Conservation (phyloP, 2,888 invertebrate genomes). For the Cerceris rybyensis region DNA sequence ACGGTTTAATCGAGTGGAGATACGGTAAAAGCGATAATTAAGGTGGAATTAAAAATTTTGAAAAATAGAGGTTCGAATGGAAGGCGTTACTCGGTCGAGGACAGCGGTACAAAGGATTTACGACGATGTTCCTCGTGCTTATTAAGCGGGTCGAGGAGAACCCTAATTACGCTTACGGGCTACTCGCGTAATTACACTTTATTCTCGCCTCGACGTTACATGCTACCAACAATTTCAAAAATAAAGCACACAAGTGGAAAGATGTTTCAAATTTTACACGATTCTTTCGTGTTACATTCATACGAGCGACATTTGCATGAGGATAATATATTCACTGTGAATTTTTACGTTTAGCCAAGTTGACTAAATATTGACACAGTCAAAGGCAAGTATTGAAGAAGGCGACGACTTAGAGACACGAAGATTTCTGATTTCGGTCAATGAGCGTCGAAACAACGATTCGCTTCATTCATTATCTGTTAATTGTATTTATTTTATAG, state of each 20-base stretch:
- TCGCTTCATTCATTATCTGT: not conserved
- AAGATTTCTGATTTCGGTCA: not conserved
- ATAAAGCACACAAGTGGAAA: not conserved
- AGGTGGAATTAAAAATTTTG: constrained; percentile 1
- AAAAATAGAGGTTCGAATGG: not conserved
- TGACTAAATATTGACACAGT: not conserved
- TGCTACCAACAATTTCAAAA: not conserved
- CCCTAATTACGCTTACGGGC: constrained; percentile 20
- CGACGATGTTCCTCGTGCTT: constrained; percentile 19
- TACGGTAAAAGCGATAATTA: not conserved
- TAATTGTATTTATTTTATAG: no score
- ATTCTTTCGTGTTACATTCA: not conserved
- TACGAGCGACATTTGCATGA: not conserved
- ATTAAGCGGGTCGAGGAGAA: constrained; percentile 19
- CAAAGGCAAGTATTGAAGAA: no score
- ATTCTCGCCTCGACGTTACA: constrained; percentile 15
- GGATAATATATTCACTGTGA: not conserved
- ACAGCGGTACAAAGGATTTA: constrained; percentile 34
- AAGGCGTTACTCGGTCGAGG: constrained; percentile 6
- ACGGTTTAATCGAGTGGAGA: not conserved
- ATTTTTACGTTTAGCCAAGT: not conserved
- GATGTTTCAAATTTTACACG: not conserved
- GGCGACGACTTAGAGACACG: not conserved
- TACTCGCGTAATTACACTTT: constrained; percentile 7
- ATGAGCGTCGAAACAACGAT: not conserved